Percentiles rank a stretch among this genome's conserved stretches.
These are phyloP conservation scores for Hybognathus amarus DNA, from an alignment of 2,797 vertebrate species.

Conservation along the genomic window DNA sequence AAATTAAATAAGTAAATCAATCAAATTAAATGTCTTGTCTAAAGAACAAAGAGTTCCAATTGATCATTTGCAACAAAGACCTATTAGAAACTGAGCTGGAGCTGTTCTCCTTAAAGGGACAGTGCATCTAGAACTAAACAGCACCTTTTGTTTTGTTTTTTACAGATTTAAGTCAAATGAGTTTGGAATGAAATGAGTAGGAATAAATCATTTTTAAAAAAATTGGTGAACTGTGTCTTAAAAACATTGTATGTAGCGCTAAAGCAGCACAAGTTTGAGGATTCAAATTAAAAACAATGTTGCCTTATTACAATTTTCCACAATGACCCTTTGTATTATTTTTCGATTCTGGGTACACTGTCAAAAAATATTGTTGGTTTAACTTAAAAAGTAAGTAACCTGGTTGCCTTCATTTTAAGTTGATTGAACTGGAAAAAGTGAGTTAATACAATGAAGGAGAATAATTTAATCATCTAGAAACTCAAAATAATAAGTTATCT, in stretches of 20 bases:
- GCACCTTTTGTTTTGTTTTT: background rate
- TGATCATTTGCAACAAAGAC: constrained; percentile 29
- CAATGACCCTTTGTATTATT: background rate
- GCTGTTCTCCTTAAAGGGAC: constrained; percentile 4
- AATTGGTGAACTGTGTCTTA: background rate
- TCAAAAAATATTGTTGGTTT: no score
- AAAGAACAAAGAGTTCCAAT: constrained; percentile 23
- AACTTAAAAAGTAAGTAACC: no score
- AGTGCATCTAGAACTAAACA: background rate
- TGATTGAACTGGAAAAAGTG: no score
- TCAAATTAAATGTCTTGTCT: background rate
- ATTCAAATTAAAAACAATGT: background rate
- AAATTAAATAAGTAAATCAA: background rate
- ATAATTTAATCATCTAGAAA: no score
- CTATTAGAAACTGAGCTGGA: constrained; percentile 10
- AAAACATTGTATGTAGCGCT: background rate
- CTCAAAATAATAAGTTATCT: no score
- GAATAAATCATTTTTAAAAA: background rate
- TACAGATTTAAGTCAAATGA: background rate
- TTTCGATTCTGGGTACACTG: background rate
- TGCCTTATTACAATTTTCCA: background rate
- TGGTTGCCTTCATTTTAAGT: no score
- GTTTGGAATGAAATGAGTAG: background rate
- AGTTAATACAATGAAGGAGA: no score
- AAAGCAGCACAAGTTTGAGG: background rate